Percentiles rank a stretch among this genome's conserved stretches.
Conservation (phyloP, 1,140 invertebrate species). For the Euborellia annulipes region DNA sequence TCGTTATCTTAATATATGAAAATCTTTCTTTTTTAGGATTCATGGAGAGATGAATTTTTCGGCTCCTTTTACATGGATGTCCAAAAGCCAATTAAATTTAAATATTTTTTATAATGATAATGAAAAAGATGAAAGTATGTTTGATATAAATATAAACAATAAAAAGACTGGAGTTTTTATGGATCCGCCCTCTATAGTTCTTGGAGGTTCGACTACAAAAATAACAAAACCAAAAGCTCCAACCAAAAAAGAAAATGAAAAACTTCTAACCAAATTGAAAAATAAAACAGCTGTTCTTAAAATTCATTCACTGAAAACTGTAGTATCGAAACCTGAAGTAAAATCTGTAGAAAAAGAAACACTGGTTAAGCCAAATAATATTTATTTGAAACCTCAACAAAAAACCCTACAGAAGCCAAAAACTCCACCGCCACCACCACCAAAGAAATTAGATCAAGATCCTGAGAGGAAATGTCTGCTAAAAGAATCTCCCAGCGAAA, state of each 20-base stretch:
- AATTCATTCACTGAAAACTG: conserved; percentile 20
- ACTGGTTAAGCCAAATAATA: conserved; percentile 19
- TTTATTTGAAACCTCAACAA: conserved; percentile 3
- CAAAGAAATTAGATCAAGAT: conserved; percentile 6
- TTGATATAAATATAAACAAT: conserved; percentile 18
- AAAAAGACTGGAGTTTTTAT: conserved; percentile 13
- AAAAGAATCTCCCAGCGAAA: conserved; percentile 26
- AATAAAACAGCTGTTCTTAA: conserved; percentile 26
- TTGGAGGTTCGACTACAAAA: conserved; percentile 21
- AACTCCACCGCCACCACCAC: conserved; percentile 18
- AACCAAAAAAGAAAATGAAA: conserved; percentile 18
- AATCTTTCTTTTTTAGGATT: conserved; percentile 22
- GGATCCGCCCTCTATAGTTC: conserved; percentile 17
- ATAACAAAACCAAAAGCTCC: conserved; percentile 18
- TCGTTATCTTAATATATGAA: no score
- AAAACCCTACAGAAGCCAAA: conserved; percentile 23
- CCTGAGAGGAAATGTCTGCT: conserved; percentile 23
- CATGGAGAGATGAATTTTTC: conserved; percentile 60
- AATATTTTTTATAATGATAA: conserved; percentile 28
- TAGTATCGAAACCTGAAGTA: conserved; percentile 1
- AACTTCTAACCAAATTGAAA: conserved; percentile 26
- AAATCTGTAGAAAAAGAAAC: conserved; percentile 24
- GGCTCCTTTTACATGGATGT: conserved; percentile 61
- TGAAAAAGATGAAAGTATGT: conserved; percentile 16
- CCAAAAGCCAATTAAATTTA: conserved; percentile 57